Evolutionary conservation across 2,113 vertebrate genomes (phyloP), one percentile per base, ranked within the genome.

Genomic region (Platichthys stellatus): DNA sequence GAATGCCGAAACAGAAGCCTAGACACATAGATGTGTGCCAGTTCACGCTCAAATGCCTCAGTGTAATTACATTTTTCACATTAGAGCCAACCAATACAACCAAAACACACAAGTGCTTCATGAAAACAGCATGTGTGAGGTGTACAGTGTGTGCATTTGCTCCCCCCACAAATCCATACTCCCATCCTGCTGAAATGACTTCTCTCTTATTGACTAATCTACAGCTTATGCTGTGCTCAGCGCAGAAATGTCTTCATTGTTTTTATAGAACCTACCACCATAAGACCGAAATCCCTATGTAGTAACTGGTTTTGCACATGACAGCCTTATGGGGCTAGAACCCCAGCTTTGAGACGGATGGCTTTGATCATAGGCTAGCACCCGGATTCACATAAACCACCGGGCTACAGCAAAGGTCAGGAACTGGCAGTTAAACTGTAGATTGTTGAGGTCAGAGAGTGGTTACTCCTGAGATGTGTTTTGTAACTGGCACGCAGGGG

Each of bases 191-290:
- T 72, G 45, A 88, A 89, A 85, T 23, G 54, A 60, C 85, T 89
- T 83, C 60, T 79, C 82, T 91, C 88, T 89, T 76, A 89, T 18
- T 84, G 88, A 83, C 84, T 92, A 84, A 89, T 92, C 86, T 89
- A 56, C 76, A 90, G 87, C 85, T 87, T 89, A 81, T 67, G 74
- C 63, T 82, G 74, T 75, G 78, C 82, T 75, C 56, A 38, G 67
- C 76, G 69, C 81, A 54, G 74, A 74, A 86, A 64, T 40, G 40
- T 86, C 76, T 81, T 74, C 35, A 78, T 63, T 81, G 88, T 90
- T 92, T 89, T 86, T 65, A 80, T 85, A 78, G 54, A 78, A 43
- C 69, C 59, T 49, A 64, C 57, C 59, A 72, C 57, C 59, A 65
- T 71, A 40, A 72, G 71, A 67, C 62, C 28, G 23, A 75, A 66